Evolutionary conservation across 2,113 vertebrate species (phyloP).

Genomic region (Myotis lucifugus): DNA sequence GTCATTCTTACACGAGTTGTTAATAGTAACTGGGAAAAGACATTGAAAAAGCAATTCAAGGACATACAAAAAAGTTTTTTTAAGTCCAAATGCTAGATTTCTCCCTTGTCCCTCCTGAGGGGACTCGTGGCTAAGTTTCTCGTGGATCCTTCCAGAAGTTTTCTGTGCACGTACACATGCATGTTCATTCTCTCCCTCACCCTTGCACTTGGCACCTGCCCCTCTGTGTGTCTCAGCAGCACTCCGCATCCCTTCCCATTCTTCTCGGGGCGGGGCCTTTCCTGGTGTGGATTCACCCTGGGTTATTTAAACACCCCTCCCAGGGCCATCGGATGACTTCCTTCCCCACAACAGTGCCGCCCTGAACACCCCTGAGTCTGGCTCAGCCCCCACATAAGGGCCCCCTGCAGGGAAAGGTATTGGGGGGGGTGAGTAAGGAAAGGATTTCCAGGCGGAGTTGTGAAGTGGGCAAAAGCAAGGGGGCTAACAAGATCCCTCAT

Average conservation of each 20-base stretch:
- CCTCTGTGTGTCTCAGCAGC: fast-evolving
- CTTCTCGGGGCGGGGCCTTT: neutral
- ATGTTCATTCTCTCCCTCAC: neutral
- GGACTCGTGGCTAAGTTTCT: neutral
- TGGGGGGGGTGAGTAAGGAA: neutral
- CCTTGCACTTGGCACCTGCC: neutral
- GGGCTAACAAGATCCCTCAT: neutral
- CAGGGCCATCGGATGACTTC: neutral
- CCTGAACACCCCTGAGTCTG: neutral
- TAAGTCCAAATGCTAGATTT: neutral
- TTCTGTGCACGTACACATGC: neutral
- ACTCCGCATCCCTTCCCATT: neutral
- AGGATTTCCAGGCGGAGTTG: neutral
- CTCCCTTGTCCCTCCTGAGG: neutral
- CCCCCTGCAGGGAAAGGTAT: neutral
- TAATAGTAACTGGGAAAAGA: neutral
- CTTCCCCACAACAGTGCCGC: neutral
- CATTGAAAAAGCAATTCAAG: neutral
- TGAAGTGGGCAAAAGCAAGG: neutral
- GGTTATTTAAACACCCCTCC: neutral
- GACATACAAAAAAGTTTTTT: neutral
- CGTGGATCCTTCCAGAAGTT: neutral
- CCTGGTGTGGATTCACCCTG: neutral
- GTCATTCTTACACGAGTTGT: neutral
- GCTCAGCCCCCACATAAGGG: neutral